Evolutionary conservation across 2,888 invertebrate species (phyloP).

Genomic region (Hirtodrosophila confusa): DNA sequence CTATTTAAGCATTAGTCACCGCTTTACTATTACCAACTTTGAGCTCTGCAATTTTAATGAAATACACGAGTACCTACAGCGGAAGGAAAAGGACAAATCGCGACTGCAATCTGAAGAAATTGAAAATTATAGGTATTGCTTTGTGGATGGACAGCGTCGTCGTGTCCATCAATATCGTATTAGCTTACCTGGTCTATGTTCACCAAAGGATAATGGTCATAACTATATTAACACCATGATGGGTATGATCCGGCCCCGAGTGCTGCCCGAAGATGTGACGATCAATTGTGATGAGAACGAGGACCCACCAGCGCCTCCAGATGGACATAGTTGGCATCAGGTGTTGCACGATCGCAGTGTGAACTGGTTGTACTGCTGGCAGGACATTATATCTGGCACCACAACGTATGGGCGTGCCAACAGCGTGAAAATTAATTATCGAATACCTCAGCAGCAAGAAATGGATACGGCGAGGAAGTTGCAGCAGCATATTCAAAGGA

Average conservation of each 20-base stretch:
- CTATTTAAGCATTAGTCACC: slow-evolving; percentile 4
- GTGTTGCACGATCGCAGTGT: slow-evolving; percentile 27
- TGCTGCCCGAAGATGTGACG: slow-evolving; percentile 28
- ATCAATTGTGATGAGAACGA: slow-evolving; percentile 22
- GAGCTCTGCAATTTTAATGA: slow-evolving; percentile 16
- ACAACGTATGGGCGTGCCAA: background rate
- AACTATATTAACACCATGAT: background rate
- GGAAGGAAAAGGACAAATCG: too few relatives aligned
- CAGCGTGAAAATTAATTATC: background rate
- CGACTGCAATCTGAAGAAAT: background rate
- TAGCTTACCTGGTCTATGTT: slow-evolving; percentile 4
- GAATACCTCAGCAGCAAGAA: background rate
- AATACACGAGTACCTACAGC: slow-evolving; percentile 4
- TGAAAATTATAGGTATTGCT: slow-evolving; percentile 4
- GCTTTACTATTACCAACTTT: slow-evolving; percentile 1
- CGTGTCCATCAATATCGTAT: slow-evolving; percentile 1
- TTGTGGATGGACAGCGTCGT: slow-evolving; percentile 10
- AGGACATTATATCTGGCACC: background rate
- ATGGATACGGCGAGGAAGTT: slow-evolving; percentile 28
- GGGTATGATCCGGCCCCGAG: slow-evolving; percentile 19
- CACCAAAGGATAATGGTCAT: background rate
- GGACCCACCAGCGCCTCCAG: slow-evolving; percentile 12
- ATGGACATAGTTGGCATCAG: slow-evolving; percentile 20
- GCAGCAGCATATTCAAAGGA: background rate
- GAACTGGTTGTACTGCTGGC: slow-evolving; percentile 29